phyloP scores from a whole-genome alignment of 2,888 invertebrate genomes.

The Calameuta filiformis region DNA sequence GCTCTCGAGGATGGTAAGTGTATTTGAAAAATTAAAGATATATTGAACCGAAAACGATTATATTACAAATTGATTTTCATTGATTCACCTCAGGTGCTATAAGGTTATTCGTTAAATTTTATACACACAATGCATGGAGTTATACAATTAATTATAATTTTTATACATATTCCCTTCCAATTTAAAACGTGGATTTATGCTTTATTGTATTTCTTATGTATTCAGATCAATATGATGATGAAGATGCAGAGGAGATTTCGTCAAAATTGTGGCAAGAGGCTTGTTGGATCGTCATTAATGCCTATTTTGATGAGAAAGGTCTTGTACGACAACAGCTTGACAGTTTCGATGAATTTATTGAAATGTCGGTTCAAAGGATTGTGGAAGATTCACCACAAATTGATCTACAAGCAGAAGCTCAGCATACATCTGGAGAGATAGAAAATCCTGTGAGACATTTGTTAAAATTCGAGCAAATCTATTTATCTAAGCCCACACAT shows the following conservation, averaged over 20 bases:
- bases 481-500: constrained; percentile 98
- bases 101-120: neutral
- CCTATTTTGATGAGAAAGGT: constrained; percentile 99
- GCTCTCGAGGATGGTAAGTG: constrained; percentile 8
- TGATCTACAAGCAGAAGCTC: constrained; percentile 97
- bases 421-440: constrained; percentile 93
- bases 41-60: neutral
- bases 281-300: constrained; percentile 99
- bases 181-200: neutral
- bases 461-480: constrained; percentile 98
- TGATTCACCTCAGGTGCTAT: neutral
- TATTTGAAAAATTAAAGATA: neutral
- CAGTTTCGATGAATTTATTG: constrained; percentile 99
- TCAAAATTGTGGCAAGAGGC: constrained; percentile 99
- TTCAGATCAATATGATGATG: constrained; percentile 75
- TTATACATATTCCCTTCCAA: neutral
- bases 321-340: constrained; percentile 98
- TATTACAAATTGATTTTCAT: neutral
- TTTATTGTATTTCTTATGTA: neutral
- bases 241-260: constrained; percentile 94
- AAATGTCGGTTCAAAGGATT: constrained; percentile 99
- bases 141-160: neutral
- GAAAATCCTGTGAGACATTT: constrained; percentile 88
- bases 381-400: constrained; percentile 99
- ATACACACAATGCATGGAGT: neutral